Percentiles rank a stretch among this genome's conserved stretches.
These are phyloP conservation scores for Andrena marginata DNA, from an alignment of 2,888 invertebrate genomes.

Conservation along the genomic window DNA sequence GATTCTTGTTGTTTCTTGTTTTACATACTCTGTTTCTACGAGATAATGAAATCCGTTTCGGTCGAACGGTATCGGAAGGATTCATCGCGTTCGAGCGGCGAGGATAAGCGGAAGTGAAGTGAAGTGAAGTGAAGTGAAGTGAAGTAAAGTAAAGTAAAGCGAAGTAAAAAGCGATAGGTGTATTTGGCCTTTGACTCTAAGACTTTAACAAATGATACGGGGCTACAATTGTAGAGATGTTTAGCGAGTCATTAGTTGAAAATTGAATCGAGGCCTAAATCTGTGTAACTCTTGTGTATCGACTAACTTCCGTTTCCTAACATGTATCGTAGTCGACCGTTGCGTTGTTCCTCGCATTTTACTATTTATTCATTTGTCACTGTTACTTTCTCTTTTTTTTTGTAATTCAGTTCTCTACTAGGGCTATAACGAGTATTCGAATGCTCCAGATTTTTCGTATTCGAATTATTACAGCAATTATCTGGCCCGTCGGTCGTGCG, in stretches of 20 bases:
- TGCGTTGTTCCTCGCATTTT: slow-evolving; percentile 57
- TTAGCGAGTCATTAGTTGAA: slow-evolving; percentile 20
- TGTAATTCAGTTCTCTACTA: slow-evolving; percentile 11
- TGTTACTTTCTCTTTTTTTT: slow-evolving; percentile 15
- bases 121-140: slow-evolving; percentile 35
- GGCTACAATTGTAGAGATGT: slow-evolving; percentile 2
- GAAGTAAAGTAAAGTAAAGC: slow-evolving; percentile 38
- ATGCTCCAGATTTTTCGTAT: no score
- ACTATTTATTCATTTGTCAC: slow-evolving; percentile 52
- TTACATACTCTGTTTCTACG: slow-evolving; percentile 1
- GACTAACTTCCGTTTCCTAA: slow-evolving; percentile 32
- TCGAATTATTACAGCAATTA: no score
- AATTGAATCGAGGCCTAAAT: slow-evolving; percentile 44
- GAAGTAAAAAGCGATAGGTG: slow-evolving; percentile 33
- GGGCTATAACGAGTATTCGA: no score
- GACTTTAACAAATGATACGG: slow-evolving; percentile 30
- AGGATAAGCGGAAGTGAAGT: slow-evolving; percentile 26
- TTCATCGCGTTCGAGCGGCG: slow-evolving; percentile 28
- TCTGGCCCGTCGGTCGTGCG: no score
- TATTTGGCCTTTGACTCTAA: slow-evolving; percentile 38
- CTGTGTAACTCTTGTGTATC: slow-evolving; percentile 8
- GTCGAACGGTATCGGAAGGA: slow-evolving; percentile 26
- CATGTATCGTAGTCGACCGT: slow-evolving; percentile 49
- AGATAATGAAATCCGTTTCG: not conserved
- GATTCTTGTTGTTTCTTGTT: slow-evolving; percentile 33